Evolutionary conservation across 2,888 invertebrate species (phyloP).

Genomic region (Luperina nickerlii): DNA sequence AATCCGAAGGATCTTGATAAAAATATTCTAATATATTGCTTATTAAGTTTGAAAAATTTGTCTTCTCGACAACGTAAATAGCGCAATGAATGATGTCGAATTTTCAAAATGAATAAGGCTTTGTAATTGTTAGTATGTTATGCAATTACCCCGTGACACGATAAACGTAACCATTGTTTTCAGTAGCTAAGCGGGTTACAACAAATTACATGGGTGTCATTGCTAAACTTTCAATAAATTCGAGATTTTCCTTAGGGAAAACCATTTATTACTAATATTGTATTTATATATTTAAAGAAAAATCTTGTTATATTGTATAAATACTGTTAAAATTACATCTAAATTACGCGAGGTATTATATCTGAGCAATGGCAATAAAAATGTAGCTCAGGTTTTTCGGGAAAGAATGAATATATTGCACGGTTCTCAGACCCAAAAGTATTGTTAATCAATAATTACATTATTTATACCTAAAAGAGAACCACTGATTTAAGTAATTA

Average conservation of each 20-base stretch:
- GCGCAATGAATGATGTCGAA: not conserved
- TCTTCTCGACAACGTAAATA: not conserved
- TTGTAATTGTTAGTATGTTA: not conserved
- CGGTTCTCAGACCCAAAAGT: slow-evolving; percentile 12
- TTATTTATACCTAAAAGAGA: slow-evolving; percentile 36
- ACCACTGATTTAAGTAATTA: slow-evolving; percentile 35
- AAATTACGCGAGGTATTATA: not conserved
- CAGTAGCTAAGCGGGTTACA: not conserved
- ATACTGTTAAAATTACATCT: slow-evolving; percentile 6
- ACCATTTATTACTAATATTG: slow-evolving; percentile 1
- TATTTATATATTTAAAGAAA: slow-evolving; percentile 23
- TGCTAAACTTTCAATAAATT: slow-evolving; percentile 17
- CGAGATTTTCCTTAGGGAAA: slow-evolving; percentile 1
- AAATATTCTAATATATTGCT: not conserved
- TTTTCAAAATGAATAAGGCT: not conserved
- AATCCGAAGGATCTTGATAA: not conserved
- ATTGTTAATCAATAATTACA: slow-evolving; percentile 5
- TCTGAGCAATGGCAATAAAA: slow-evolving; percentile 8
- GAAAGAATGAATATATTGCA: not conserved
- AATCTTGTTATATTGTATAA: not conserved
- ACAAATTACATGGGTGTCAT: not conserved
- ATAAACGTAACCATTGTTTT: not conserved
- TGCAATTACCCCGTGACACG: not conserved
- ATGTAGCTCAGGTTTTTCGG: not conserved
- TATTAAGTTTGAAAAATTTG: not conserved